Conservation (phyloP, 2,113 vertebrate genomes). For the Dolichallabes microphthalmus region DNA sequence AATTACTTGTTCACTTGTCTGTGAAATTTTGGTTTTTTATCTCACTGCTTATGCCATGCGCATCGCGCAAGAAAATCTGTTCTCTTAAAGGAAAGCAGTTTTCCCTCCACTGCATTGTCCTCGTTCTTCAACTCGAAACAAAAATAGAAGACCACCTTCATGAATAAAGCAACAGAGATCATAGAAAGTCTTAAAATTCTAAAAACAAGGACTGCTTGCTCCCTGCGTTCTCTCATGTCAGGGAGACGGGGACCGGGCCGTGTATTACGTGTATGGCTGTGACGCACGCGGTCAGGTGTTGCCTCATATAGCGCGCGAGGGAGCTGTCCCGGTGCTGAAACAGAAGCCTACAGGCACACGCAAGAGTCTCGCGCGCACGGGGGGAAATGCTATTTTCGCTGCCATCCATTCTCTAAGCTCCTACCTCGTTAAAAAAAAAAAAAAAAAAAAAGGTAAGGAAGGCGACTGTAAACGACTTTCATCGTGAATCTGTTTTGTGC, state of each 20-base stretch:
- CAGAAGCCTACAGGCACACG: conserved; percentile 58
- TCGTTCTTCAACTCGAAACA: neutral
- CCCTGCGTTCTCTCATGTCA: conserved; percentile 13
- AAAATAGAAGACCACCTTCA: conserved; percentile 4
- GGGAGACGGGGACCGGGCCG: conserved; percentile 67
- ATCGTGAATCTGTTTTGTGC: neutral
- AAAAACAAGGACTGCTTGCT: neutral
- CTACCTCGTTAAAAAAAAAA: conserved; percentile 57
- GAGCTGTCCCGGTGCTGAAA: conserved; percentile 84
- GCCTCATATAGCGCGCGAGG: conserved; percentile 70
- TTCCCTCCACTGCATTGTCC: neutral
- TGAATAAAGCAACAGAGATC: conserved; percentile 18
- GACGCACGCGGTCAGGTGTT: conserved; percentile 75
- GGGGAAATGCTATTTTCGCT: conserved; percentile 68
- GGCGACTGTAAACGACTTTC: neutral
- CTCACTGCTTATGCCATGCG: neutral
- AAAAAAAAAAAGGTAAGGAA: conserved; percentile 76
- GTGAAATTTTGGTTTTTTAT: neutral
- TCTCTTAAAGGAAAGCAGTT: neutral
- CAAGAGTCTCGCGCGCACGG: conserved; percentile 24
- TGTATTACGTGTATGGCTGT: conserved; percentile 67
- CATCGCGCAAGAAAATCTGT: neutral
- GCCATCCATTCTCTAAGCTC: conserved; percentile 67
- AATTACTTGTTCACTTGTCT: too few relatives aligned
- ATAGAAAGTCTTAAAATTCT: neutral